Percentiles rank a stretch among this genome's conserved stretches.
phyloP scores from a whole-genome alignment of 2,113 vertebrate species.

The Egretta garzetta region DNA sequence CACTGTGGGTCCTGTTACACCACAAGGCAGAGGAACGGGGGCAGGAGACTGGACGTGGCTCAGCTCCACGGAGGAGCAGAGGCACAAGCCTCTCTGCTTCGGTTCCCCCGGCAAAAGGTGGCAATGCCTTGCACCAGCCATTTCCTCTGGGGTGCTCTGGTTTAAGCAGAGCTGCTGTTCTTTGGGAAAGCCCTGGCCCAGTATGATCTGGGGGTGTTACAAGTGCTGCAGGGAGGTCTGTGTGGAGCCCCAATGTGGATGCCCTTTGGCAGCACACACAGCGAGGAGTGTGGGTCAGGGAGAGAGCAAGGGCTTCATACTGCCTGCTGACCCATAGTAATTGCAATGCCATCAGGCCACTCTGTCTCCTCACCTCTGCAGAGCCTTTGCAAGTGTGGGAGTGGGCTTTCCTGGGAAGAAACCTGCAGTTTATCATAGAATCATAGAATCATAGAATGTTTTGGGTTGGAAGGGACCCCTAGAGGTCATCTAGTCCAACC shows the following conservation, averaged over 20 bases:
- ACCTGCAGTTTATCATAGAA: background rate
- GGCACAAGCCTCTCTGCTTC: background rate
- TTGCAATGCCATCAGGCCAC: no score
- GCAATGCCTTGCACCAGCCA: background rate
- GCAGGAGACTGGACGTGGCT: background rate
- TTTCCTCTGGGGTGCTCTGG: background rate
- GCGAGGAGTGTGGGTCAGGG: no score
- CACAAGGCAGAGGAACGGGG: fast-evolving
- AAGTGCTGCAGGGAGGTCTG: no score
- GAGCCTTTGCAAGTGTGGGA: background rate
- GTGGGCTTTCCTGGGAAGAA: background rate
- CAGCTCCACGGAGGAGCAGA: background rate
- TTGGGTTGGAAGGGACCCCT: no score
- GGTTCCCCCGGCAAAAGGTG: fast-evolving
- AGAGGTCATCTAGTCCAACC: no score
- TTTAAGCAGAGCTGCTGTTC: background rate
- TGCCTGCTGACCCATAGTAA: background rate
- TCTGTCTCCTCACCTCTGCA: background rate
- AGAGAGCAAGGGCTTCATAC: background rate
- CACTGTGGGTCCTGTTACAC: background rate
- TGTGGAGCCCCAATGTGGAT: no score
- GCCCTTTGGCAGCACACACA: no score
- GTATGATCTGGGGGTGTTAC: no score
- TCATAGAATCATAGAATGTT: no score
- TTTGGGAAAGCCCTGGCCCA: background rate